Conservation (phyloP, 1,140 invertebrate genomes). For the Bombus huntii region DNA sequence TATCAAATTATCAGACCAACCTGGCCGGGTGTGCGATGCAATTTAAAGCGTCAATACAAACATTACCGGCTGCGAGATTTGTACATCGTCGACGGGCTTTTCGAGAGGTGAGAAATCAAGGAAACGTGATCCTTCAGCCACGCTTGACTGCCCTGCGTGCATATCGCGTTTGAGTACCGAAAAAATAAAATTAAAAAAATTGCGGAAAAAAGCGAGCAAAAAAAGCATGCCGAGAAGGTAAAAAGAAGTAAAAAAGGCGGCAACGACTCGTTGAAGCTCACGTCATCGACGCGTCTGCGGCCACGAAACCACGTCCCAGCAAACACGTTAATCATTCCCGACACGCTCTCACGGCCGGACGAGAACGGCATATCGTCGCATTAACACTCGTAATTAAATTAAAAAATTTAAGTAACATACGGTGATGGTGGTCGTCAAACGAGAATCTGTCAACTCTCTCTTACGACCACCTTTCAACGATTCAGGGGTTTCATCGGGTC, state of each 20-base stretch:
- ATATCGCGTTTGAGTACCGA: neutral
- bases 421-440: neutral
- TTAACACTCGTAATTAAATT: slow-evolving; percentile 62
- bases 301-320: slow-evolving; percentile 38
- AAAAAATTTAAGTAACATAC: slow-evolving; percentile 58
- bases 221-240: neutral
- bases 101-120: slow-evolving; percentile 30
- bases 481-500: slow-evolving; percentile 10
- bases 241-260: neutral
- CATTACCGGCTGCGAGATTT: slow-evolving; percentile 25
- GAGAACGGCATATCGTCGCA: slow-evolving; percentile 29
- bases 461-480: slow-evolving; percentile 12
- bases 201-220: neutral
- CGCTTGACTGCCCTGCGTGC: neutral
- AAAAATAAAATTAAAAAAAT: slow-evolving; percentile 28
- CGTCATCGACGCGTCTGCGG: slow-evolving; percentile 55
- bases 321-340: slow-evolving; percentile 61
- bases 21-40: neutral
- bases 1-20: slow-evolving; percentile 15
- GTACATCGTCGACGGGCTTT: slow-evolving; percentile 1
- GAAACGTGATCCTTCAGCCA: slow-evolving; percentile 22
- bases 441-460: neutral
- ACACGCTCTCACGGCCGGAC: slow-evolving; percentile 16
- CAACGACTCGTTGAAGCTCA: slow-evolving; percentile 2
- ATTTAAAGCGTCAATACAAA: slow-evolving; percentile 15